Percentiles rank a stretch among this genome's conserved stretches.
Conservation (phyloP, 1,140 invertebrate species). For the Stenopsyche tienmushanensis region DNA sequence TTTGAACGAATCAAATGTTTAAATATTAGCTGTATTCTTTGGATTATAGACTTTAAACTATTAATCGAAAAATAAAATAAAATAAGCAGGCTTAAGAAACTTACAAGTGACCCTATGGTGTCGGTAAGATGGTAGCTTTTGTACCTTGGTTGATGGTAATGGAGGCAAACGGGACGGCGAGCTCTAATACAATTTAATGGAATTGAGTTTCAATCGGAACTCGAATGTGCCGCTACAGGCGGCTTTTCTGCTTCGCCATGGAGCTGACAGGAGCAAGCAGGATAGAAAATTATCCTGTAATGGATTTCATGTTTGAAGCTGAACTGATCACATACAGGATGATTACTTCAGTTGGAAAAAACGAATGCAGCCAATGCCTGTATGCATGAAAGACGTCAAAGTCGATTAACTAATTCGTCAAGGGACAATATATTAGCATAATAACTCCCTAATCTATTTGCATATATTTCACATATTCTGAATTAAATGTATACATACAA, state of each 20-base stretch:
- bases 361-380: no score
- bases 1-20: no score
- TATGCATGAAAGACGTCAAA: no score
- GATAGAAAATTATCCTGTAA: constrained; percentile 2
- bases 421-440: no score
- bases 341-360: constrained; percentile 5
- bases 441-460: no score
- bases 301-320: not conserved
- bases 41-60: no score
- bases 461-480: no score
- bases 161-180: constrained; percentile 39
- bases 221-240: constrained; percentile 12
- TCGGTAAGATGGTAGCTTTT: constrained; percentile 40
- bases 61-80: no score
- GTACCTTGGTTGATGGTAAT: constrained; percentile 42
- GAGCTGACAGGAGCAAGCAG: constrained; percentile 7
- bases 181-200: constrained; percentile 41
- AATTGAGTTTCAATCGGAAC: constrained; percentile 42
- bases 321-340: constrained; percentile 1
- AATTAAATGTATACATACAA: no score
- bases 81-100: no score
- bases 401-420: no score
- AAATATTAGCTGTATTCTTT: no score
- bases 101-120: not conserved
- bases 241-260: not conserved